Conservation (phyloP, 2,797 vertebrate species). For the Vireo griseus region DNA sequence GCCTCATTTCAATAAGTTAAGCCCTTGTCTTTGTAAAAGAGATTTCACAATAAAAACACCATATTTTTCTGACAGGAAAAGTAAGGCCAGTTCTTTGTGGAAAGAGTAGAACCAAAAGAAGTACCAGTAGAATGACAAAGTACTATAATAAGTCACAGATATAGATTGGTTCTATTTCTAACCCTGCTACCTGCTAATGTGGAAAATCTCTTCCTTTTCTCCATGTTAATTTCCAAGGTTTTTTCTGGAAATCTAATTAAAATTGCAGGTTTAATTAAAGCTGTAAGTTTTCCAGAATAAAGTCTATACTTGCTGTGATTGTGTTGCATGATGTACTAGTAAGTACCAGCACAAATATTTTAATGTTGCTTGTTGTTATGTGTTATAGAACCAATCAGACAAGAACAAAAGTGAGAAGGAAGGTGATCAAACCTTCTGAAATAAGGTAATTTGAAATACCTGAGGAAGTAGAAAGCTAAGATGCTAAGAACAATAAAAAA, state of each 20-base stretch:
- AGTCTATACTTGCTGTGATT: neutral
- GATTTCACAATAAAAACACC: neutral
- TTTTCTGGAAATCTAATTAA: conserved; percentile 26
- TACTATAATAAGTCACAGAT: neutral
- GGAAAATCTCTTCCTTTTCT: neutral
- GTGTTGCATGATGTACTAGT: neutral
- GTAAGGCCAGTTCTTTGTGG: neutral
- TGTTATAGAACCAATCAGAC: neutral
- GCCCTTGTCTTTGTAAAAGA: neutral
- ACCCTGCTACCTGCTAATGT: neutral
- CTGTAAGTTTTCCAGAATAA: neutral
- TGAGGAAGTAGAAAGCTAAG: neutral
- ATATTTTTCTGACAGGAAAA: neutral
- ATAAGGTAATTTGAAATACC: neutral
- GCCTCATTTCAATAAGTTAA: neutral
- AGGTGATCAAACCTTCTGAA: neutral
- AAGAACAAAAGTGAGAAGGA: neutral
- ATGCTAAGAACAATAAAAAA: neutral
- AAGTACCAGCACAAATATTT: neutral
- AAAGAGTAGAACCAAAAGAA: neutral
- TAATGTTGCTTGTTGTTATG: neutral
- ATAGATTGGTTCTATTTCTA: neutral
- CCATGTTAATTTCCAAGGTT: neutral
- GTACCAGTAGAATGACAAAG: neutral
- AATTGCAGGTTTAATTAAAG: conserved; percentile 9